phyloP scores from a whole-genome alignment of 2,888 invertebrate genomes.

The Drosophila infuscata region DNA sequence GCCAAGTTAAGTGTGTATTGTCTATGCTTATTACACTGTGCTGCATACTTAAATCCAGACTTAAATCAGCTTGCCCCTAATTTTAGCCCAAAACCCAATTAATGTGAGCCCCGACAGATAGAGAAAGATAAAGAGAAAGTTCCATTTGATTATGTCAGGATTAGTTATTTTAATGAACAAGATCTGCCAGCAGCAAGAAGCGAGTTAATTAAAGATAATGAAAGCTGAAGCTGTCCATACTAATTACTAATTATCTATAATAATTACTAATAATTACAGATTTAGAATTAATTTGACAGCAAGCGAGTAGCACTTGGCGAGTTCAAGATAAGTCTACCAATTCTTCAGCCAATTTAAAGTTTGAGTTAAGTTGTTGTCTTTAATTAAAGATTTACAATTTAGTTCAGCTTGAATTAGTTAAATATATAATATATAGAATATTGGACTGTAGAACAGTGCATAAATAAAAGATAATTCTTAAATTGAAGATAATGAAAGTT shows the following conservation, averaged over 20 bases:
- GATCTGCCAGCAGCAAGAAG: neutral
- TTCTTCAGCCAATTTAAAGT: neutral
- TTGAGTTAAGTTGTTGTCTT: neutral
- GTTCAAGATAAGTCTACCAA: neutral
- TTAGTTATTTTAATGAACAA: neutral
- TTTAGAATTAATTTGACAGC: neutral
- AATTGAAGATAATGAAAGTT: neutral
- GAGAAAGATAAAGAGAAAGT: neutral
- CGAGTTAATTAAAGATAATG: neutral
- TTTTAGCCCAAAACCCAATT: neutral
- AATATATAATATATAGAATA: neutral
- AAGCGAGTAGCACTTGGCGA: neutral
- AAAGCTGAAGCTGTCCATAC: neutral
- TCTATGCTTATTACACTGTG: conserved; percentile 11
- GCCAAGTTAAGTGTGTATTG: conserved; percentile 9
- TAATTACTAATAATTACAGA: neutral
- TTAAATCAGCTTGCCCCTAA: neutral
- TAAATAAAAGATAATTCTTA: too few relatives aligned
- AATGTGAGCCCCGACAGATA: neutral
- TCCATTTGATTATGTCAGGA: neutral
- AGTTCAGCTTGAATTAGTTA: neutral
- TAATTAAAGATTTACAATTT: neutral
- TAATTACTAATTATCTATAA: too few relatives aligned
- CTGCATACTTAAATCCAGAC: neutral
- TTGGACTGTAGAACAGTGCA: too few relatives aligned